Evolutionary conservation across 92 coral and sea anemone genomes (phyloP), one percentile per base, ranked within the genome.

Genomic region (Zoanthus sansibaricus): DNA sequence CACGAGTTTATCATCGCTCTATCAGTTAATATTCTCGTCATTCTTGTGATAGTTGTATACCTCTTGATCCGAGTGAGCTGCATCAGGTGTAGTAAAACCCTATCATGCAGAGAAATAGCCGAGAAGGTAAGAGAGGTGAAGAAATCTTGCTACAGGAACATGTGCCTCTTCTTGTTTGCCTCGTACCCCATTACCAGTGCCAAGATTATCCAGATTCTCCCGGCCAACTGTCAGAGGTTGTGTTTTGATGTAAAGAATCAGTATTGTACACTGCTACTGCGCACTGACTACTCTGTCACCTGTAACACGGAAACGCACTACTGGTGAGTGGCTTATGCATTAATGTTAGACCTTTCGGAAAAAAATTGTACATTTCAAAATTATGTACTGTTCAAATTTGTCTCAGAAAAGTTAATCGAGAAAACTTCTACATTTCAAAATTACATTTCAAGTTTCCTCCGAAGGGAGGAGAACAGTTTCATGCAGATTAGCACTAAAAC

Each of bases 141-240:
- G 61, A 83, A 75, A 49, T 88, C 91, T 8, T 82, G 91, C 77
- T 49, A 79, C 49, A 46, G 90, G 13, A 89, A 89, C 72, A 85
- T 89, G 16, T 89, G 89, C 12, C 72, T 91, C 20, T 90, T 90
- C 76, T 83, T 90, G 49, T 90, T 90, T 59, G 90, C 92, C 25
- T 86, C 90, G 21, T 90, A 90, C 59, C 92, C 92, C 4, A 86
- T 75, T 61, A 90, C 92, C 8, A 86, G 92, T 71, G 55, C 90
- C 47, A 90, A 82, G 42, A 90, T 90, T 15, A 76, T 90, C 83
- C 92, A 90, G 83, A 86, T 90, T 55, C 90, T 90, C 17, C 90
- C 93, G 13, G 70, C 90, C 11, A 86, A 86, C 73, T 90, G 93
- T 49, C 86, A 80, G 33, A 68, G 59, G 33, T 75, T 90, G 54